phyloP scores from a whole-genome alignment of 2,888 invertebrate species.

The Theodoxus fluviatilis region DNA sequence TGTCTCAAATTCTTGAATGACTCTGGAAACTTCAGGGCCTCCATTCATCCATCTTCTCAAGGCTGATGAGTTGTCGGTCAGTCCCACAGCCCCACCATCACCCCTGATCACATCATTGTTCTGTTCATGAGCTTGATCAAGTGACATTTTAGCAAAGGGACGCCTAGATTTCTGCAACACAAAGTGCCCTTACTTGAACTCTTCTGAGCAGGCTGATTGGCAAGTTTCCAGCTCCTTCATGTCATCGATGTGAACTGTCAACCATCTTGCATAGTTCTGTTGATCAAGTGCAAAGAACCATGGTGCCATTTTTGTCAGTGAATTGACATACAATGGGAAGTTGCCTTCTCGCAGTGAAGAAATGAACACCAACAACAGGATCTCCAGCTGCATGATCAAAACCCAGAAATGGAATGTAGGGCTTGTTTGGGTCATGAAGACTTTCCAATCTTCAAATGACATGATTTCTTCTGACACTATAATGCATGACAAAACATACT shows the following conservation, averaged over 20 bases:
- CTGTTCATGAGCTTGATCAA: conserved; percentile 19
- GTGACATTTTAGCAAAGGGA: conserved; percentile 9
- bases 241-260: conserved; percentile 16
- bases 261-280: conserved; percentile 17
- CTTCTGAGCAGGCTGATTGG: background rate
- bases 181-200: background rate
- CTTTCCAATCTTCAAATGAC: too few species aligned
- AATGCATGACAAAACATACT: too few species aligned
- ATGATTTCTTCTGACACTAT: too few species aligned
- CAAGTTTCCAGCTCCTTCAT: background rate
- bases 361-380: conserved; percentile 22
- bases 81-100: conserved; percentile 10
- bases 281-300: conserved; percentile 18
- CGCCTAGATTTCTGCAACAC: background rate
- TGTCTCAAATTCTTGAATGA: conserved; percentile 8
- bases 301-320: background rate
- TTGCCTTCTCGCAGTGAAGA: conserved; percentile 6
- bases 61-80: conserved; percentile 13
- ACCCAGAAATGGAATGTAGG: background rate
- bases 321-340: conserved; percentile 19
- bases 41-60: conserved; percentile 15
- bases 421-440: too few species aligned
- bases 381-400: conserved; percentile 19
- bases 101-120: background rate
- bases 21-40: conserved; percentile 17